Evolutionary conservation across 2,113 vertebrate genomes (phyloP).

Genomic region (Lipophrys pholis): DNA sequence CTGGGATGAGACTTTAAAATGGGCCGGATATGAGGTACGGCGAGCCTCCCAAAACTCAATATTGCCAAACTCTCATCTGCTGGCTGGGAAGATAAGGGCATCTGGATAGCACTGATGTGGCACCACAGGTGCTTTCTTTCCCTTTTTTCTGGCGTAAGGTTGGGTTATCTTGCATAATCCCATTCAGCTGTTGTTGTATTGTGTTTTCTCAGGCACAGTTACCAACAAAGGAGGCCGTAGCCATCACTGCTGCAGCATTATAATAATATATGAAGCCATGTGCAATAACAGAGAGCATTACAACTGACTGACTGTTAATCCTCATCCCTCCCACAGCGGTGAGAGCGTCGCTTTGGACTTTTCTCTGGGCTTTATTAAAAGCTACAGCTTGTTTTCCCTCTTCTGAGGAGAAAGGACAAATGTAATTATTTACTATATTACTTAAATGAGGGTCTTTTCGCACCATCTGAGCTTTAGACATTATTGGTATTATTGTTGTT

Average conservation of each 20-base stretch:
- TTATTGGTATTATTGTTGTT: no score
- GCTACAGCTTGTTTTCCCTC: no score
- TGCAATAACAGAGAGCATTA: neutral
- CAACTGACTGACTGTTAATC: neutral
- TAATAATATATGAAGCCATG: neutral
- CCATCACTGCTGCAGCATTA: neutral
- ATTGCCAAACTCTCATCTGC: slow-evolving; percentile 68
- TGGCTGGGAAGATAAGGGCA: slow-evolving; percentile 65
- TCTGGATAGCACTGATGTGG: slow-evolving; percentile 56
- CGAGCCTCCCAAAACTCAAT: slow-evolving; percentile 66
- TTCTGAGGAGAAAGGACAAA: no score
- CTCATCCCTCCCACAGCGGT: neutral
- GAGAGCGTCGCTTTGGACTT: no score
- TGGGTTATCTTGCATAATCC: slow-evolving; percentile 61
- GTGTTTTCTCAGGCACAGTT: slow-evolving; percentile 44
- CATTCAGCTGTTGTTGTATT: slow-evolving; percentile 51
- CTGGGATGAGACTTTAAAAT: slow-evolving; percentile 67
- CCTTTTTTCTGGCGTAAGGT: slow-evolving; percentile 12
- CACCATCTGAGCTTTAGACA: no score
- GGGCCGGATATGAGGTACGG: slow-evolving; percentile 71
- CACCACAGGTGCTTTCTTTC: slow-evolving; percentile 58
- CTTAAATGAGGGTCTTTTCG: no score
- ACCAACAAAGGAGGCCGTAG: slow-evolving; percentile 3
- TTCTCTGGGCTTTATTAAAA: no score
- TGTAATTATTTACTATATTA: no score